A percentile compares a stretch with the other conserved stretches of the same genome.
phyloP scores from a whole-genome alignment of 2,888 invertebrate species.

The Eupeodes luniger region DNA sequence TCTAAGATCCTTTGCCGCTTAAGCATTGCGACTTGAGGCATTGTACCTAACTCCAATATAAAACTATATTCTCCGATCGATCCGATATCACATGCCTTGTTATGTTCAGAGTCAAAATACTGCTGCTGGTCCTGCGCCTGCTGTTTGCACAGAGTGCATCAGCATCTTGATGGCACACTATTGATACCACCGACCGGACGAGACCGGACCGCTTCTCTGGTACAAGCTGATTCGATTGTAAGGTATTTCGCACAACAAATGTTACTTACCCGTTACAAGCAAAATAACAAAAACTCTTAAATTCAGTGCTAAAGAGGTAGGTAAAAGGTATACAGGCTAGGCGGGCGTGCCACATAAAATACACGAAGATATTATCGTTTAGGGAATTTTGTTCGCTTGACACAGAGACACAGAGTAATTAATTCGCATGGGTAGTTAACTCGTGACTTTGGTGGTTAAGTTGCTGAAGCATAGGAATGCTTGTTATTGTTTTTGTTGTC shows the following conservation, averaged over 20 bases:
- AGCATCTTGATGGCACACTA: constrained; percentile 44
- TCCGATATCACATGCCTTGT: constrained; percentile 40
- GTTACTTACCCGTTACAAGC: constrained; percentile 52
- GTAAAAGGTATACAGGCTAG: background rate
- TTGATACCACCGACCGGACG: constrained; percentile 11
- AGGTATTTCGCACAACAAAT: constrained; percentile 66
- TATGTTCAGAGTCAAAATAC: background rate
- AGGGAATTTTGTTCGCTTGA: constrained; percentile 54
- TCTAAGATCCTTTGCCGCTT: constrained; percentile 38
- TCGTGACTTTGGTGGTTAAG: constrained; percentile 58
- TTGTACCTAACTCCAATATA: constrained; percentile 42
- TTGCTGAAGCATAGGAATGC: constrained; percentile 52
- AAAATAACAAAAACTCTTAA: constrained; percentile 3
- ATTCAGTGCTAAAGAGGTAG: constrained; percentile 6
- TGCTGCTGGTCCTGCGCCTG: constrained; percentile 16
- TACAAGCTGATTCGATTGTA: constrained; percentile 18
- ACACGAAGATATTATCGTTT: constrained; percentile 65
- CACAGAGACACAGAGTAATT: constrained; percentile 66
- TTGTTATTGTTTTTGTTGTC: constrained; percentile 22
- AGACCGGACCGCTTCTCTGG: background rate
- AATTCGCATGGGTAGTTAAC: constrained; percentile 63
- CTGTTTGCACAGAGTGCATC: constrained; percentile 7
- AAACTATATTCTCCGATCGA: constrained; percentile 44
- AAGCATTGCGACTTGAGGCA: constrained; percentile 28
- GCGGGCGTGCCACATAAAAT: constrained; percentile 61